A percentile compares a stretch with the other conserved stretches of the same genome.
Evolutionary conservation across 2,113 vertebrate species (phyloP).

Genomic region (Pachycephala philippinensis): DNA sequence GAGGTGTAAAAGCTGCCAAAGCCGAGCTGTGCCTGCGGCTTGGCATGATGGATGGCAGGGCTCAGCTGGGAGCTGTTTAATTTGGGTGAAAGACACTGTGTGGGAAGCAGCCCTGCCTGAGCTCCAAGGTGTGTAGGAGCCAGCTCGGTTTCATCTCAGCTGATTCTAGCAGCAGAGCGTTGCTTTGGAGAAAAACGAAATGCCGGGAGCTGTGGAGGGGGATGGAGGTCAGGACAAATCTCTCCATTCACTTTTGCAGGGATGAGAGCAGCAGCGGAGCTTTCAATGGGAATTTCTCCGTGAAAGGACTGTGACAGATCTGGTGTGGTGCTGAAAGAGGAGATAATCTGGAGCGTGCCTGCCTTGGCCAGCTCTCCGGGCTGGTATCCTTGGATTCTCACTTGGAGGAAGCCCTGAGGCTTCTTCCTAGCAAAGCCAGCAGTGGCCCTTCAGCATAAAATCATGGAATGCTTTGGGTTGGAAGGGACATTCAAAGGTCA

Average conservation of each 20-base stretch:
- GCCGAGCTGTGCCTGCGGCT: neutral
- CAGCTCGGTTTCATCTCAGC: neutral
- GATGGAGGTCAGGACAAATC: neutral
- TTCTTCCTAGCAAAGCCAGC: neutral
- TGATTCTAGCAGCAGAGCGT: neutral
- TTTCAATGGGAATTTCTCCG: neutral
- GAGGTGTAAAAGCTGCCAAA: neutral
- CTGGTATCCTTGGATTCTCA: neutral
- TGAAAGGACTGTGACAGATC: neutral
- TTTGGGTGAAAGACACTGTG: constrained; percentile 61
- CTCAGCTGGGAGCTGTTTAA: constrained; percentile 51
- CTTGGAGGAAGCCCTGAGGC: neutral
- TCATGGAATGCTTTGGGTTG: neutral
- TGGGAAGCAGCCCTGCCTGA: constrained; percentile 52
- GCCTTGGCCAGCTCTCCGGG: neutral
- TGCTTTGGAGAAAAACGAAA: neutral
- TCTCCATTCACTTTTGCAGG: constrained; percentile 1
- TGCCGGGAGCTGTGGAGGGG: neutral
- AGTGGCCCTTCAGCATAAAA: neutral
- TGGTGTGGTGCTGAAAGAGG: neutral
- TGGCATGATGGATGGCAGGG: constrained; percentile 16
- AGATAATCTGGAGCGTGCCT: neutral
- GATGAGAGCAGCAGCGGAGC: neutral
- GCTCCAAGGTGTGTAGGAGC: constrained; percentile 60
- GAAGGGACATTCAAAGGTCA: neutral